phyloP scores from a whole-genome alignment of 2,797 vertebrate species.

The Discoglossus pictus region DNA sequence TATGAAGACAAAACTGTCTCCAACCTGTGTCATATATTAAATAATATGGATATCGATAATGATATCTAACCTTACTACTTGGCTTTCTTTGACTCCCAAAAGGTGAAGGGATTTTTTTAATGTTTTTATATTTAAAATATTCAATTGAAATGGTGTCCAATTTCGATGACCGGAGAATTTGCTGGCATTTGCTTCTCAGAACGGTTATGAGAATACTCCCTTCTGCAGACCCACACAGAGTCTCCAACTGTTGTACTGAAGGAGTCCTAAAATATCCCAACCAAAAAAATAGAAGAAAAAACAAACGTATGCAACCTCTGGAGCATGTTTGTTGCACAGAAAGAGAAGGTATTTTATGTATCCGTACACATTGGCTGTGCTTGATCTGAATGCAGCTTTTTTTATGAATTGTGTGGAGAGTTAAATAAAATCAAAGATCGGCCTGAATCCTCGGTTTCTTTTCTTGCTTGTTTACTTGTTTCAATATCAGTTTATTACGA shows the following conservation, averaged over 20 bases:
- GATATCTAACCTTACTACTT: too few relatives aligned
- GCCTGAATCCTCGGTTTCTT: slow-evolving; percentile 3
- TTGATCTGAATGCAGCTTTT: slow-evolving; percentile 38
- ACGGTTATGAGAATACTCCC: slow-evolving; percentile 1
- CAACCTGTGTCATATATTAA: too few relatives aligned
- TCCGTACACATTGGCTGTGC: slow-evolving; percentile 31
- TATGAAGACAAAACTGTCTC: too few relatives aligned
- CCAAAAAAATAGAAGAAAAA: neutral
- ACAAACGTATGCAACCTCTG: slow-evolving; percentile 6
- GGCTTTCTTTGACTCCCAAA: too few relatives aligned
- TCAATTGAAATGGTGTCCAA: too few relatives aligned
- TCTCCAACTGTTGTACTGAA: neutral
- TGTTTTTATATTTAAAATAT: too few relatives aligned
- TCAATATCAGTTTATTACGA: too few relatives aligned
- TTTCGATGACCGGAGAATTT: too few relatives aligned
- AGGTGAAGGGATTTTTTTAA: too few relatives aligned
- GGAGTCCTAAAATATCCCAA: neutral
- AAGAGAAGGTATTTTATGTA: slow-evolving; percentile 6
- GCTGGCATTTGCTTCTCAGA: too few relatives aligned
- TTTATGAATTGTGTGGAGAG: slow-evolving; percentile 38
- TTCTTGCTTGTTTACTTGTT: too few relatives aligned
- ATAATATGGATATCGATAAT: too few relatives aligned
- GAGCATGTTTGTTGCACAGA: slow-evolving; percentile 27
- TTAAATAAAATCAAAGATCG: slow-evolving; percentile 26
- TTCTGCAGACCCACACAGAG: neutral